A percentile compares a stretch with the other conserved stretches of the same genome.
Conservation (phyloP, 2,797 vertebrate species). For the Enteromius argenteus region DNA sequence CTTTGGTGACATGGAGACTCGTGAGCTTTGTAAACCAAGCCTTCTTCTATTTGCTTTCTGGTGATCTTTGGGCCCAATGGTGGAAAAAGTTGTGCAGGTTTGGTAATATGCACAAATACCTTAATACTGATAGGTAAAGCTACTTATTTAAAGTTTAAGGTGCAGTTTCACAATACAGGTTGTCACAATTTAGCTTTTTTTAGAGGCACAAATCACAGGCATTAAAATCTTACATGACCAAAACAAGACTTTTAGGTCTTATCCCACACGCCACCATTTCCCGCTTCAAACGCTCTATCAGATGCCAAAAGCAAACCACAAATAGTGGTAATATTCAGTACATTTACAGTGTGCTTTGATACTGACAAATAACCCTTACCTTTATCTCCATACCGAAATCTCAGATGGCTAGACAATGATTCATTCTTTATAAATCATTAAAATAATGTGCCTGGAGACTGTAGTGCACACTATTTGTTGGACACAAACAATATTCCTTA, state of each 20-base stretch:
- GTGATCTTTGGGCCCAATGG: background rate
- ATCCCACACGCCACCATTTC: background rate
- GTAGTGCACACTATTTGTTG: background rate
- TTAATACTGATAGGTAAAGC: constrained; percentile 4
- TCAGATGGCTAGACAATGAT: background rate
- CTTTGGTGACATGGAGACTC: background rate
- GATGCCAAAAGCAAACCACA: background rate
- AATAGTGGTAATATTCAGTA: background rate
- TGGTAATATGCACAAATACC: background rate
- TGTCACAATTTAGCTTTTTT: background rate
- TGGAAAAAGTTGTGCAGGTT: constrained; percentile 10
- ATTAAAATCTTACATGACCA: constrained; percentile 9
- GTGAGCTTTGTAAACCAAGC: background rate
- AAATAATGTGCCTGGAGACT: background rate
- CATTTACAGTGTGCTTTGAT: background rate
- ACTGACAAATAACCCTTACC: too few relatives aligned
- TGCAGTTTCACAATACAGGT: background rate
- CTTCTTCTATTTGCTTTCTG: background rate
- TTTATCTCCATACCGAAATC: background rate
- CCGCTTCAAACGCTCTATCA: background rate
- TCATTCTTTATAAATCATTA: background rate
- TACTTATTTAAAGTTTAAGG: constrained; percentile 23
- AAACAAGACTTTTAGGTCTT: constrained; percentile 6
- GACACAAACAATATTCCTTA: background rate
- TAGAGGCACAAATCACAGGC: constrained; percentile 18